phyloP scores from a whole-genome alignment of 2,113 vertebrate genomes.

The Callospermophilus lateralis region DNA sequence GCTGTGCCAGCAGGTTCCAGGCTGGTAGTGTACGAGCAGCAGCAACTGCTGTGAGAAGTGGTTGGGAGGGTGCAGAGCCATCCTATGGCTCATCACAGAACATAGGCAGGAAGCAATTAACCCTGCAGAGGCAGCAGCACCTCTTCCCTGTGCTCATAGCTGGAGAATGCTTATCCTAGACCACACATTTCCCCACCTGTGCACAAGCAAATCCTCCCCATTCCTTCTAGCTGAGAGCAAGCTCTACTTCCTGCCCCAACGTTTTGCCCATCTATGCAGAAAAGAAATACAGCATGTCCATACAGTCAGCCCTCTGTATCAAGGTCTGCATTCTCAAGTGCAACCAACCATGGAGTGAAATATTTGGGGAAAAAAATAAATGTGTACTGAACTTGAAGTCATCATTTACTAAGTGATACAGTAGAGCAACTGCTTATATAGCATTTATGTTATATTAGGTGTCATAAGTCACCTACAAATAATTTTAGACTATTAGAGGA shows the following conservation, averaged over 20 bases:
- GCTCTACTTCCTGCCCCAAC: neutral
- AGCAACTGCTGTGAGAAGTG: rapidly evolving
- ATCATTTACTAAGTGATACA: neutral
- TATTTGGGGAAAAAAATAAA: neutral
- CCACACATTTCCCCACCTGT: neutral
- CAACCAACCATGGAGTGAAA: neutral
- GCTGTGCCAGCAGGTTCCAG: neutral
- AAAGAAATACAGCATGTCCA: neutral
- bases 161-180: neutral
- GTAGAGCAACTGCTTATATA: neutral
- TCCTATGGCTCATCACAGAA: neutral
- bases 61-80: neutral
- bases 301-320: neutral
- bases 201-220: neutral
- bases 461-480: too few relatives aligned
- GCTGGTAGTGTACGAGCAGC: rapidly evolving
- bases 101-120: neutral
- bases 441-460: neutral
- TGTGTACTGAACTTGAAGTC: neutral
- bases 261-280: neutral
- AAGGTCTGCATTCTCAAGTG: neutral
- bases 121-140: rapidly evolving
- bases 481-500: neutral
- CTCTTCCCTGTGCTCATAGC: neutral
- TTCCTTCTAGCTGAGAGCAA: neutral